These are phyloP conservation scores for Peromyscus maniculatus DNA, from an alignment of 2,113 vertebrate species.

Conservation along the genomic window DNA sequence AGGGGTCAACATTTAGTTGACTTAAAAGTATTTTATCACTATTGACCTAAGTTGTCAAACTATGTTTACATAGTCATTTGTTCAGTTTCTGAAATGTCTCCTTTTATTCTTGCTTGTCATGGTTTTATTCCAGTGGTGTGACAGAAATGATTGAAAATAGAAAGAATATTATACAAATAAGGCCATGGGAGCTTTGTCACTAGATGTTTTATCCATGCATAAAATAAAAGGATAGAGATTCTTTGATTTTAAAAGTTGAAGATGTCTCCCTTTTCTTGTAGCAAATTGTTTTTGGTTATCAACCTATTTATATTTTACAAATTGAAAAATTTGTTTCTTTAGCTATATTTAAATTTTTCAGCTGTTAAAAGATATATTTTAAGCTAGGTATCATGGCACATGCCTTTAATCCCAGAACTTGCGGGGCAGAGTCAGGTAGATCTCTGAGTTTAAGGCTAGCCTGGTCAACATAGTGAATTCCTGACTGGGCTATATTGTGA, in stretches of 20 bases:
- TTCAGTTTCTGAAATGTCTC: conserved; percentile 48
- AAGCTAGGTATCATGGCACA: not conserved
- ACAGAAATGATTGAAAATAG: conserved; percentile 49
- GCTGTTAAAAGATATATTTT: not conserved
- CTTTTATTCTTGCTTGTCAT: conserved; percentile 34
- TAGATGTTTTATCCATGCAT: not conserved
- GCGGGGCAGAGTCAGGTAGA: not conserved
- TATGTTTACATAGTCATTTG: conserved; percentile 54
- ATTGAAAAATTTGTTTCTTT: conserved; percentile 20
- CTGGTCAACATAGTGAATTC: not conserved
- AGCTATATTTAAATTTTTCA: conserved; percentile 52
- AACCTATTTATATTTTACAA: conserved; percentile 3
- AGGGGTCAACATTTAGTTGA: conserved; percentile 15
- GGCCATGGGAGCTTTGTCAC: conserved; percentile 3
- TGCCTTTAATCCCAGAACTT: not conserved
- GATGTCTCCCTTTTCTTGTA: conserved; percentile 37
- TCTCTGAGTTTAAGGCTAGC: not conserved
- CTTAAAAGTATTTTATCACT: conserved; percentile 51
- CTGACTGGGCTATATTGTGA: not conserved
- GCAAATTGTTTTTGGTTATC: conserved; percentile 49
- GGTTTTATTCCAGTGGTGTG: conserved; percentile 1
- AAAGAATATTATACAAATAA: conserved; percentile 41
- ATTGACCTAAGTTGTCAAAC: conserved; percentile 60
- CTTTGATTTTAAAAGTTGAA: conserved; percentile 29
- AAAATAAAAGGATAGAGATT: conserved; percentile 57